Evolutionary conservation across 2,113 vertebrate species (phyloP).

Genomic region (Crotophaga sulcirostris): DNA sequence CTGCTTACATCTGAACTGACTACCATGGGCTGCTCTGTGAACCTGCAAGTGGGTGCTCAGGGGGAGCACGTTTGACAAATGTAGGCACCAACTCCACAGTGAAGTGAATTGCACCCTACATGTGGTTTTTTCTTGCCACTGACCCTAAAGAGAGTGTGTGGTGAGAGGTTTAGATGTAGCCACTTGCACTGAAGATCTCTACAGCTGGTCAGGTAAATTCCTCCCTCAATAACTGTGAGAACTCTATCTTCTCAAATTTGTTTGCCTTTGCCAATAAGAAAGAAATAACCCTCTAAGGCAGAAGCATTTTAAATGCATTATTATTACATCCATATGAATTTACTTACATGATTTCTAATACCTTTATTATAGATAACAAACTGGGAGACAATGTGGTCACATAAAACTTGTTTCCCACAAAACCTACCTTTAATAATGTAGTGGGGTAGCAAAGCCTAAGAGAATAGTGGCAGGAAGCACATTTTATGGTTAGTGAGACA

Average conservation of each 20-base stretch:
- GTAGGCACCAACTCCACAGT: background rate
- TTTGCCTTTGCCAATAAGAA: background rate
- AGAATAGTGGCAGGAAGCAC: background rate
- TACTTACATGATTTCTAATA: background rate
- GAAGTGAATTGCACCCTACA: background rate
- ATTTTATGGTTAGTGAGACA: background rate
- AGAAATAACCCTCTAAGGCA: background rate
- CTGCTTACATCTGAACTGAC: background rate
- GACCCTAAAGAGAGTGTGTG: background rate
- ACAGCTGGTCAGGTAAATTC: background rate
- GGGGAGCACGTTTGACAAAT: background rate
- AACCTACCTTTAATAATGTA: background rate
- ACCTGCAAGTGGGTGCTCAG: fast-evolving
- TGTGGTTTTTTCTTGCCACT: background rate
- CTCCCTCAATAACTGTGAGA: background rate
- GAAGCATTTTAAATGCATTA: background rate
- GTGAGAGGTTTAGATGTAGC: background rate
- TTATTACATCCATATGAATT: background rate
- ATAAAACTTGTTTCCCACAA: background rate
- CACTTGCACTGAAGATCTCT: background rate
- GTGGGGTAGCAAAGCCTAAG: background rate
- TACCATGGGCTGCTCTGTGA: background rate
- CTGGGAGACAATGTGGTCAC: background rate
- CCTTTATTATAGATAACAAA: background rate
- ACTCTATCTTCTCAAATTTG: background rate